phyloP scores from a whole-genome alignment of 1,140 invertebrate species.

The Cotesia vestalis region DNA sequence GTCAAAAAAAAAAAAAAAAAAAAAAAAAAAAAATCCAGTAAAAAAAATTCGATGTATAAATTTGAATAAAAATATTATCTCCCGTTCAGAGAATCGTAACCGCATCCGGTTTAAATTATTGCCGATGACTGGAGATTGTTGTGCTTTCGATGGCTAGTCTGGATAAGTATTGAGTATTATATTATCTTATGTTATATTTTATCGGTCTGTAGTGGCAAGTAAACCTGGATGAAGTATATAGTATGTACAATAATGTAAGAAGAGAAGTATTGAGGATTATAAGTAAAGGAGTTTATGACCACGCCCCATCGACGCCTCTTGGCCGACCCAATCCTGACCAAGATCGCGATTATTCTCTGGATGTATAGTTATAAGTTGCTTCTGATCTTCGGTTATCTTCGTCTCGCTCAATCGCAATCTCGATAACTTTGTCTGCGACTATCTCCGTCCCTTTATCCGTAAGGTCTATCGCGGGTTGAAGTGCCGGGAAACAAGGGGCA shows the following conservation, averaged over 20 bases:
- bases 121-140: constrained; percentile 6
- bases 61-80: constrained; percentile 7
- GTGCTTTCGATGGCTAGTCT: background rate
- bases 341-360: background rate
- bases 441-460: no score
- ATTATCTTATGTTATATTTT: background rate
- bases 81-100: constrained; percentile 7
- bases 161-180: no score
- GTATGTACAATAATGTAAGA: background rate
- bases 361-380: background rate
- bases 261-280: background rate
- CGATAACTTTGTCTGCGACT: no score
- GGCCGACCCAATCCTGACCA: constrained; percentile 10
- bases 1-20: no score
- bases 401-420: no score
- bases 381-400: background rate
- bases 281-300: constrained; percentile 21
- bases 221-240: background rate
- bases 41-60: background rate
- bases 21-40: no score
- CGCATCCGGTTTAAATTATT: constrained; percentile 26
- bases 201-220: background rate
- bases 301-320: constrained; percentile 43
- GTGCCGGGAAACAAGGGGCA: no score
- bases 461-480: no score